These are phyloP conservation scores for Drosophila fungiperda DNA, from an alignment of 2,888 invertebrate genomes.

Conservation along the genomic window DNA sequence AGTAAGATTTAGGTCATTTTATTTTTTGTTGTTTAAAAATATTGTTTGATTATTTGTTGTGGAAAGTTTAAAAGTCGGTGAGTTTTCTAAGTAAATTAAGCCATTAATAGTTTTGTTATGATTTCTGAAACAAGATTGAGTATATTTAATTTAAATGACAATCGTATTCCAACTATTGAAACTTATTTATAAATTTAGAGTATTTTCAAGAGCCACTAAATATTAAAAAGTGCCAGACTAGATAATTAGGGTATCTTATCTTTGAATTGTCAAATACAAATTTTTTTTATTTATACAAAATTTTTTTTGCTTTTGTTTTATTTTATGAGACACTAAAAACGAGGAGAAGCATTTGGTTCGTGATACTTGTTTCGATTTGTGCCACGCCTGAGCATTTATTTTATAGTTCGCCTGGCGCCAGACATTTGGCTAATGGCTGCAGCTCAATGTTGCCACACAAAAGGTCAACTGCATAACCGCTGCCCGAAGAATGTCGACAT, in stretches of 20 bases:
- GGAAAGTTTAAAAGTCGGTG: not conserved
- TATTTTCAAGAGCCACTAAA: not conserved
- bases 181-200: not conserved
- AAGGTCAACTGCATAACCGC: conserved; percentile 68
- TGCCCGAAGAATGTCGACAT: not conserved
- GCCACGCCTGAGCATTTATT: conserved; percentile 72
- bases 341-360: conserved; percentile 48
- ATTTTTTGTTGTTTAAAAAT: not conserved
- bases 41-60: not conserved
- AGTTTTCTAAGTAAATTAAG: not conserved
- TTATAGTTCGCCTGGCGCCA: conserved; percentile 72
- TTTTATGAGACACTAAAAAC: conserved; percentile 33
- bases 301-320: conserved; percentile 8
- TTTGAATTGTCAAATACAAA: conserved; percentile 3
- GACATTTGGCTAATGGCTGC: conserved; percentile 66
- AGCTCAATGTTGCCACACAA: conserved; percentile 29
- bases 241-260: not conserved
- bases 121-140: not conserved
- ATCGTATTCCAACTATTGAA: not conserved
- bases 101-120: not conserved
- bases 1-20: too few species aligned
- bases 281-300: not conserved
- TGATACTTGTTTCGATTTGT: conserved; percentile 47
- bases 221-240: not conserved
- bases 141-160: fast-evolving